Evolutionary conservation across 1,140 invertebrate species (phyloP).

Genomic region (Leptinotarsa undecemlineata): DNA sequence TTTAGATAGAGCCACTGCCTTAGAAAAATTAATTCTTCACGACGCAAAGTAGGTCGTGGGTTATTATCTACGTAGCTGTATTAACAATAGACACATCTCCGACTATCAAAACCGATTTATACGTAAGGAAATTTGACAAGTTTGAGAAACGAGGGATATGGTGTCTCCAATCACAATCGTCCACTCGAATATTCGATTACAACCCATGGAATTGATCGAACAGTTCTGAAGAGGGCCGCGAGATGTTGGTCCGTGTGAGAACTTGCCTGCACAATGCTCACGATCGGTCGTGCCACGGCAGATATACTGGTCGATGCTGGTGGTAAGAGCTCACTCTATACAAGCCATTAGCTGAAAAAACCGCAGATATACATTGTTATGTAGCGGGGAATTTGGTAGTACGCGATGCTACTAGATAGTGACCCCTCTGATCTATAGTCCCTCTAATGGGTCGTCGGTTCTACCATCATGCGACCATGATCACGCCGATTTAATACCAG

Average conservation of each 20-base stretch:
- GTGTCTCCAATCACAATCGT: slow-evolving; percentile 15
- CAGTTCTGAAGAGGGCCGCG: neutral
- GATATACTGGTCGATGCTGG: slow-evolving; percentile 49
- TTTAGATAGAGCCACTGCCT: too few species aligned
- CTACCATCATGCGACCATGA: slow-evolving; percentile 3
- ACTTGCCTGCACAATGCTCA: slow-evolving; percentile 43
- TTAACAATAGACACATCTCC: slow-evolving; percentile 15
- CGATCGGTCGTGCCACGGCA: slow-evolving; percentile 38
- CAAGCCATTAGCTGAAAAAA: slow-evolving; percentile 27
- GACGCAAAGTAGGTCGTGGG: slow-evolving; percentile 13
- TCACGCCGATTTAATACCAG: neutral
- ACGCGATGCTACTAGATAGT: slow-evolving; percentile 5
- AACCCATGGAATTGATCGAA: neutral
- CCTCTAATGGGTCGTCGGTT: slow-evolving; percentile 13
- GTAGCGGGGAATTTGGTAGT: slow-evolving; percentile 23
- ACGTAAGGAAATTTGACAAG: slow-evolving; percentile 13
- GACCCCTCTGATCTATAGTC: slow-evolving; percentile 15
- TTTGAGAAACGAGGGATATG: slow-evolving; percentile 17
- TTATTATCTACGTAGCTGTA: slow-evolving; percentile 16
- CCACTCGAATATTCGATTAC: neutral
- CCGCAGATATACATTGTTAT: slow-evolving; percentile 19
- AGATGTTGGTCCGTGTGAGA: slow-evolving; percentile 34
- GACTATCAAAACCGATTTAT: slow-evolving; percentile 20
- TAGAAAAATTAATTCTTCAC: slow-evolving; percentile 11
- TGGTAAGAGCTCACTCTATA: slow-evolving; percentile 45